Evolutionary conservation across 2,113 vertebrate species (phyloP).

Genomic region (Melanostigma gelatinosum): DNA sequence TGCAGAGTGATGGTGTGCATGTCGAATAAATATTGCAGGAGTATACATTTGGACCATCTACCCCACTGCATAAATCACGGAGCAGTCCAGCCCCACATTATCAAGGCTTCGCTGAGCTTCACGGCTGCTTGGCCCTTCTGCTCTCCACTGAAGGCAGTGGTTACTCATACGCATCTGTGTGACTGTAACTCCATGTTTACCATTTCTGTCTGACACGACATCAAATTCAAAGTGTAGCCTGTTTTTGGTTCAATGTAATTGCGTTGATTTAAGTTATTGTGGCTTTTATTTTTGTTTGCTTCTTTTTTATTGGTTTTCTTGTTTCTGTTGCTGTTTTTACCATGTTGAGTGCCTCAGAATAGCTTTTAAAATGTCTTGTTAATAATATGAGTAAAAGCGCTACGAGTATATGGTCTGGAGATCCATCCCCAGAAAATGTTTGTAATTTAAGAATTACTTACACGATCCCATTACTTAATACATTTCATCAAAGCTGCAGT

Average conservation of each 20-base stretch:
- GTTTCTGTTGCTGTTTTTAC: neutral
- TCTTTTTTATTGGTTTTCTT: neutral
- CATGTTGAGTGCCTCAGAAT: neutral
- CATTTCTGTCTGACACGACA: neutral
- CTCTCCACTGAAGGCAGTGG: slow-evolving; percentile 44
- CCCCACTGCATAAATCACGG: slow-evolving; percentile 70
- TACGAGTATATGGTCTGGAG: neutral
- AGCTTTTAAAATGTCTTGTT: neutral
- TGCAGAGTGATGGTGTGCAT: slow-evolving; percentile 67
- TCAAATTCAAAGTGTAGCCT: neutral
- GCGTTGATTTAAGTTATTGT: neutral
- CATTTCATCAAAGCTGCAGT: neutral
- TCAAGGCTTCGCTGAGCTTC: slow-evolving; percentile 60
- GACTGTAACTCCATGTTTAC: neutral
- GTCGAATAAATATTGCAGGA: slow-evolving; percentile 76
- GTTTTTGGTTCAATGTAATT: neutral
- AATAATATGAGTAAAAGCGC: neutral
- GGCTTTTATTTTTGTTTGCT: neutral
- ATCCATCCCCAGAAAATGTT: too few species aligned
- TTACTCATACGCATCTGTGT: slow-evolving; percentile 20
- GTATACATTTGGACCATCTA: slow-evolving; percentile 76
- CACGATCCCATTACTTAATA: neutral
- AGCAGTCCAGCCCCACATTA: slow-evolving; percentile 64
- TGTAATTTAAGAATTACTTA: neutral
- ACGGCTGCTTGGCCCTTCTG: slow-evolving; percentile 43